Conservation (phyloP, 2,113 vertebrate species). For the Macquaria ambigua region DNA sequence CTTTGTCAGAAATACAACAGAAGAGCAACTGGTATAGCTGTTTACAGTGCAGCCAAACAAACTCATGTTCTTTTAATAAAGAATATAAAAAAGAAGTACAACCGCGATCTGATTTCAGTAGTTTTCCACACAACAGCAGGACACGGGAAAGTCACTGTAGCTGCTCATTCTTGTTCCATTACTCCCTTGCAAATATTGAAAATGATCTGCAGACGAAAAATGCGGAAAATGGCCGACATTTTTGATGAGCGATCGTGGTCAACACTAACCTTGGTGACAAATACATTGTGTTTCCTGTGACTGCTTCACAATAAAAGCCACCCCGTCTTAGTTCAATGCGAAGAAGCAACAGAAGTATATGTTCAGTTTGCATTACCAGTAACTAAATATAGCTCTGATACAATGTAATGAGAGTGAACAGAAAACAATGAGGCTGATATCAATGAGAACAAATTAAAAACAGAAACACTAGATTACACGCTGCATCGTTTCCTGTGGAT, state of each 20-base stretch:
- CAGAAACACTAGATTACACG: not conserved
- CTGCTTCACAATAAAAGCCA: not conserved
- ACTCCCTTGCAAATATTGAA: not conserved
- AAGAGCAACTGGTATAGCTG: not conserved
- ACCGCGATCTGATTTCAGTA: not conserved
- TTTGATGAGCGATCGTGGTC: not conserved
- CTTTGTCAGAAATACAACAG: not conserved
- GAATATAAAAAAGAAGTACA: not conserved
- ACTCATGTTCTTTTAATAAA: not conserved
- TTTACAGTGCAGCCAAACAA: constrained; percentile 23
- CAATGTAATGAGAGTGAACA: not conserved
- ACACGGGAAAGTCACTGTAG: constrained; percentile 1
- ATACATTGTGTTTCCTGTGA: not conserved
- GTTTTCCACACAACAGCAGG: not conserved
- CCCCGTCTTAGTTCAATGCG: not conserved
- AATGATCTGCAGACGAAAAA: not conserved
- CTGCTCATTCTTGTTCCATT: not conserved
- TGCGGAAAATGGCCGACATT: not conserved
- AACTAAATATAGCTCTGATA: not conserved
- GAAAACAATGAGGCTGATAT: not conserved
- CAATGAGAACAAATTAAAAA: not conserved
- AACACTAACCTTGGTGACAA: not conserved
- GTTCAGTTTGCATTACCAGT: not conserved
- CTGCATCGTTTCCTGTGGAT: not conserved
- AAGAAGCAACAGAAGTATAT: not conserved